phyloP scores from a whole-genome alignment of 2,888 invertebrate species.

The Brachyptera putata region DNA sequence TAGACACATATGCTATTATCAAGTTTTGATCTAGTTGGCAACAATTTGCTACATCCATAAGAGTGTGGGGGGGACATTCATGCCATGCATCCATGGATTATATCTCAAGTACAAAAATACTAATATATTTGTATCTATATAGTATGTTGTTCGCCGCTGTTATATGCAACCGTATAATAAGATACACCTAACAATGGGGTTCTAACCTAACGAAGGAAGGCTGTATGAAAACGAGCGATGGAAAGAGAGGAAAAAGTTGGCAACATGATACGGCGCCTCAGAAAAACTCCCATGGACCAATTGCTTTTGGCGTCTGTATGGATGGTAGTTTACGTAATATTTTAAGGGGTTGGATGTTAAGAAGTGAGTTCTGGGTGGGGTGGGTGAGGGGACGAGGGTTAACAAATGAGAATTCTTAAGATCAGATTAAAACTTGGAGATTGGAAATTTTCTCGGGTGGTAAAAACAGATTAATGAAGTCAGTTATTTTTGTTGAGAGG shows the following conservation, averaged over 20 bases:
- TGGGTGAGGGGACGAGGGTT: neutral
- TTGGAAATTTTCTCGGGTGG: conserved; percentile 23
- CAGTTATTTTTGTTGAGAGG: conserved; percentile 23
- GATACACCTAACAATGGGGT: conserved; percentile 28
- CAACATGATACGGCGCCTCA: conserved; percentile 25
- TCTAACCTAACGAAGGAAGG: conserved; percentile 18
- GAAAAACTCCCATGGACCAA: conserved; percentile 23
- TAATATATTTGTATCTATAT: conserved; percentile 18
- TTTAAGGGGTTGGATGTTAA: conserved; percentile 18
- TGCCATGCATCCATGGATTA: conserved; percentile 16
- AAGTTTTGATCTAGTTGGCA: conserved; percentile 23
- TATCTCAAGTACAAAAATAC: conserved; percentile 13
- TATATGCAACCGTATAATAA: conserved; percentile 14
- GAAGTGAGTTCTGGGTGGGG: neutral
- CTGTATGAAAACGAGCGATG: conserved; percentile 16
- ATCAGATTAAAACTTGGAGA: conserved; percentile 23
- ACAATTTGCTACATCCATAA: conserved; percentile 12
- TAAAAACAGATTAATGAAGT: conserved; percentile 23
- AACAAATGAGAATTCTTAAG: conserved; percentile 25
- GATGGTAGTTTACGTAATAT: conserved; percentile 22
- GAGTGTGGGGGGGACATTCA: conserved; percentile 12
- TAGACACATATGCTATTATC: conserved; percentile 22
- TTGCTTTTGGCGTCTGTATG: conserved; percentile 29
- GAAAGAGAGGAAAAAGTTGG: conserved; percentile 26
- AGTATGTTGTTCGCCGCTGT: conserved; percentile 19